Evolutionary conservation across 2,113 vertebrate genomes (phyloP).

Genomic region (Labeo catla): DNA sequence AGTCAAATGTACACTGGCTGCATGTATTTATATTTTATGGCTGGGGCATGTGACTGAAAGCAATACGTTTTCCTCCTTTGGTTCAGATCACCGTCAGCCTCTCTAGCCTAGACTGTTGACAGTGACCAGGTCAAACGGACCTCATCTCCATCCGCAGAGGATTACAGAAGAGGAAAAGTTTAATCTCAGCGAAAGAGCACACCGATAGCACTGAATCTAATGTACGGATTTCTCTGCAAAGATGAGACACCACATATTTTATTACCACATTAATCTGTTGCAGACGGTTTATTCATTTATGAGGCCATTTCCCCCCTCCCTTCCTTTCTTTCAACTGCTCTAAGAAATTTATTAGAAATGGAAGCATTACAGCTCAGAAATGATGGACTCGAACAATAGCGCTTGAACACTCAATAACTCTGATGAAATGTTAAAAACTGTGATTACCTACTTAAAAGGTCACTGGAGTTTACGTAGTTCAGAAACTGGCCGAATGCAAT

Average conservation of each 20-base stretch:
- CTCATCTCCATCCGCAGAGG: conserved; percentile 31
- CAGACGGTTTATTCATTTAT: conserved; percentile 70
- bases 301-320: conserved; percentile 57
- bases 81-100: neutral
- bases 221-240: conserved; percentile 49
- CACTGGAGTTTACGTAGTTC: conserved; percentile 24
- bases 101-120: conserved; percentile 25
- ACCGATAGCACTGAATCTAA: conserved; percentile 54
- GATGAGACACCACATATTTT: conserved; percentile 61
- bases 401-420: conserved; percentile 61
- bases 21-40: neutral
- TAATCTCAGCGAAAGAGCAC: conserved; percentile 37
- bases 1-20: neutral
- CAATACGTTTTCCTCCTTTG: neutral
- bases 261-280: conserved; percentile 67
- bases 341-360: conserved; percentile 60
- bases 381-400: conserved; percentile 55
- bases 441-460: conserved; percentile 56
- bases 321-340: conserved; percentile 62
- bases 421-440: conserved; percentile 51
- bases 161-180: conserved; percentile 51
- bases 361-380: conserved; percentile 53
- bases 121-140: conserved; percentile 35
- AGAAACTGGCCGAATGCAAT: conserved; percentile 35
- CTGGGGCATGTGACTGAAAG: neutral